Percentiles rank a stretch among this genome's conserved stretches.
Evolutionary conservation across 2,888 invertebrate species (phyloP).

Genomic region (Hyposoter didymator): DNA sequence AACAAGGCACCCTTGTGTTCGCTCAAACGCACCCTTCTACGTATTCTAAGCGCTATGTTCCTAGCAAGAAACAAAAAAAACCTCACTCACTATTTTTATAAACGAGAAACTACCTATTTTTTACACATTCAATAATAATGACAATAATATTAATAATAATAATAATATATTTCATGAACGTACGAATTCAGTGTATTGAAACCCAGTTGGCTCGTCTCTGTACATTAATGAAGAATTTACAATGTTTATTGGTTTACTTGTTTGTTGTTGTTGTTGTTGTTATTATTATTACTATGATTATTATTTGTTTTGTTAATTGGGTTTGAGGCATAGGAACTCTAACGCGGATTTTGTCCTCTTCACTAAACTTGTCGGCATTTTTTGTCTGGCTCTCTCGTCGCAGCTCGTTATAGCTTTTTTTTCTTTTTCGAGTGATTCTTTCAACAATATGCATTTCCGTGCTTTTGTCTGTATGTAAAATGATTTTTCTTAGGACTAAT

Average conservation of each 20-base stretch:
- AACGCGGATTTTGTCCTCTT: conserved; percentile 62
- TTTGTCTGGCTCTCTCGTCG: conserved; percentile 21
- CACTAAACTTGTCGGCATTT: conserved; percentile 43
- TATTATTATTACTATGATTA: not conserved
- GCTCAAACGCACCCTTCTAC: conserved; percentile 50
- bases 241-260: conserved; percentile 35
- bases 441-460: conserved; percentile 34
- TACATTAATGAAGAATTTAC: conserved; percentile 59
- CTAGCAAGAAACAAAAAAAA: conserved; percentile 45
- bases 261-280: not conserved
- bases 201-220: conserved; percentile 41
- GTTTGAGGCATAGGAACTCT: conserved; percentile 67
- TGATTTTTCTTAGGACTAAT: conserved; percentile 21
- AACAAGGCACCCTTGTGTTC: conserved; percentile 71
- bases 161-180: conserved; percentile 16
- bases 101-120: conserved; percentile 51
- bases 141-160: not conserved
- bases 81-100: conserved; percentile 47
- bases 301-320: conserved; percentile 41
- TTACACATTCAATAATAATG: conserved; percentile 10
- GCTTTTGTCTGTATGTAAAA: conserved; percentile 18
- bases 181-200: conserved; percentile 37
- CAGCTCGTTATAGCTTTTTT: not conserved
- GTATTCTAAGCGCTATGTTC: conserved; percentile 47
- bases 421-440: not conserved